These are phyloP conservation scores for Megamerina dolium DNA, from an alignment of 2,888 invertebrate genomes.

Conservation along the genomic window DNA sequence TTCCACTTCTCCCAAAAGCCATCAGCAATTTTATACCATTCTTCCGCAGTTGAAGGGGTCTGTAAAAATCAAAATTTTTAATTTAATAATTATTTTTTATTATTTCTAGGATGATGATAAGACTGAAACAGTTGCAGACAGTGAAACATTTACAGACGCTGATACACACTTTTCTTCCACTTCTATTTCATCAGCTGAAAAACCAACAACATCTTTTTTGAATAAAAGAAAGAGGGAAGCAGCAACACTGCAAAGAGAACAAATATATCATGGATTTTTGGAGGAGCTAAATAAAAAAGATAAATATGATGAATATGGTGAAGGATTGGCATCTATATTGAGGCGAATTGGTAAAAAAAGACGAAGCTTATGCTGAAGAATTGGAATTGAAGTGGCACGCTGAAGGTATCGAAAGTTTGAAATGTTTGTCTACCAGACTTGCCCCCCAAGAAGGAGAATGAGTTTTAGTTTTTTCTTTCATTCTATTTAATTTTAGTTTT, in stretches of 20 bases:
- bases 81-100: constrained; percentile 1
- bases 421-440: constrained; percentile 2
- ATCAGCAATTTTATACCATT: too few relatives aligned
- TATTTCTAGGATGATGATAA: constrained; percentile 2
- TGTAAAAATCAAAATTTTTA: constrained; percentile 2
- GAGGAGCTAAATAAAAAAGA: constrained; percentile 2
- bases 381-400: constrained; percentile 3
- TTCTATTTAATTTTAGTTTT: too few relatives aligned
- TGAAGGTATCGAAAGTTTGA: constrained; percentile 2
- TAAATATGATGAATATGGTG: too few relatives aligned
- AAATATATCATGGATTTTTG: too few relatives aligned
- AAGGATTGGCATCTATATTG: too few relatives aligned
- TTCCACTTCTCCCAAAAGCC: too few relatives aligned
- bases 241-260: too few relatives aligned
- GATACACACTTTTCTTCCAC: too few relatives aligned
- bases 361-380: neutral
- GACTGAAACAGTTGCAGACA: too few relatives aligned
- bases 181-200: constrained; percentile 4
- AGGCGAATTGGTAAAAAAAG: too few relatives aligned
- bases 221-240: constrained; percentile 4
- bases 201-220: constrained; percentile 4
- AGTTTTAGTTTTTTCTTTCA: neutral
- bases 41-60: constrained; percentile 2
- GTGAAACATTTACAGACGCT: too few relatives aligned
- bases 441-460: constrained; percentile 1